These are phyloP conservation scores for Antitype chi DNA, from an alignment of 2,888 invertebrate species.

Conservation along the genomic window DNA sequence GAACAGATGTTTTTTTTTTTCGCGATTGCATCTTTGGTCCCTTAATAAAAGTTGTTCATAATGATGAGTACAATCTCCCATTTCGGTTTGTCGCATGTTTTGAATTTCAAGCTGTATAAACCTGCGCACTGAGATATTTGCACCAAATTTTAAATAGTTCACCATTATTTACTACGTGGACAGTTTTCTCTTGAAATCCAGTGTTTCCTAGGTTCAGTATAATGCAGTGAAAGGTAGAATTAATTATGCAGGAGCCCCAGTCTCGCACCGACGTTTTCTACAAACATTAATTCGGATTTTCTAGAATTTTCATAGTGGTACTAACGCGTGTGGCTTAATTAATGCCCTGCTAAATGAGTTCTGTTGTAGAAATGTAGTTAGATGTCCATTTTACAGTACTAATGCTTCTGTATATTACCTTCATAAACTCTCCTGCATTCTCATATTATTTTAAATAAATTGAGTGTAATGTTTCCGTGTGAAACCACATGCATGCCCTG, in stretches of 20 bases:
- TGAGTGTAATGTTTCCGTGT: neutral
- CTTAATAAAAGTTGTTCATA: no score
- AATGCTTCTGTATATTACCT: slow-evolving; percentile 1
- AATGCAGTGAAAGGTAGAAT: slow-evolving; percentile 6
- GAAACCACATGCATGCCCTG: neutral
- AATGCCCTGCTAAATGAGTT: slow-evolving; percentile 37
- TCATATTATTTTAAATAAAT: slow-evolving; percentile 20
- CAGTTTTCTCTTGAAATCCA: neutral
- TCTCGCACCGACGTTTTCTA: neutral
- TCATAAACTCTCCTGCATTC: slow-evolving; percentile 13
- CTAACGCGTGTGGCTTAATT: slow-evolving; percentile 11
- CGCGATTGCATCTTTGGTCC: no score
- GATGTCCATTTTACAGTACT: neutral
- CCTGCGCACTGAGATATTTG: neutral
- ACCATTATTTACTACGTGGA: slow-evolving; percentile 3
- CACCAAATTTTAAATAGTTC: neutral
- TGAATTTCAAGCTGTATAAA: no score
- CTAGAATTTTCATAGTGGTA: slow-evolving; percentile 4
- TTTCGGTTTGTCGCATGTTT: no score
- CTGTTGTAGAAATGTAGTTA: slow-evolving; percentile 5
- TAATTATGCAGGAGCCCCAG: slow-evolving; percentile 4
- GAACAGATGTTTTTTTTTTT: no score
- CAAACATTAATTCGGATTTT: slow-evolving; percentile 23
- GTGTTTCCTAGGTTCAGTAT: neutral
- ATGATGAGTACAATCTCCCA: no score